These are phyloP conservation scores for Semaprochilodus insignis DNA, from an alignment of 2,797 vertebrate genomes.

Conservation along the genomic window DNA sequence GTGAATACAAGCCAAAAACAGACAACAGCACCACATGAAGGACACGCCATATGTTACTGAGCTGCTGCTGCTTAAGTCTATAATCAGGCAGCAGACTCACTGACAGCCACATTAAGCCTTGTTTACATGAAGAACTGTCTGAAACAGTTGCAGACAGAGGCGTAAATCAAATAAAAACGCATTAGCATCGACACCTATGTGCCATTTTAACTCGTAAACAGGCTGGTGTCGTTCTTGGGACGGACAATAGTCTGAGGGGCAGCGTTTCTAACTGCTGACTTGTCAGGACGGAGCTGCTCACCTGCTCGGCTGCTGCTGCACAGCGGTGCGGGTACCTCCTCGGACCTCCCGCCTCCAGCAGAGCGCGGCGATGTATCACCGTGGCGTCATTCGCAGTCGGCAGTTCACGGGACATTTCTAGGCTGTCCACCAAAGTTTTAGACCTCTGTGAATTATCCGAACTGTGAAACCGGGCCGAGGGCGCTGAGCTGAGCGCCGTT, in stretches of 20 bases:
- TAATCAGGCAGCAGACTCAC: background rate
- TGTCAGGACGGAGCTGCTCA: slow-evolving; percentile 39
- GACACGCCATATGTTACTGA: background rate
- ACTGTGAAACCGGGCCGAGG: slow-evolving; percentile 1
- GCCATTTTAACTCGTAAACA: background rate
- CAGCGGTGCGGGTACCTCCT: slow-evolving; percentile 31
- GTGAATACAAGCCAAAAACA: too few species aligned
- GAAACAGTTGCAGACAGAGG: too few species aligned
- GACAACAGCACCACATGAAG: background rate
- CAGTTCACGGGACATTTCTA: slow-evolving; percentile 66
- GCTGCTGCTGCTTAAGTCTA: background rate
- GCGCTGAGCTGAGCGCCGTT: slow-evolving; percentile 19
- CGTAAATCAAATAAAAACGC: background rate
- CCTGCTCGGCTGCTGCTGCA: slow-evolving; percentile 51
- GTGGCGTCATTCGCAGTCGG: slow-evolving; percentile 43
- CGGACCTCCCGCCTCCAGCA: slow-evolving; percentile 45
- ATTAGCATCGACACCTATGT: background rate
- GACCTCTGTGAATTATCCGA: background rate
- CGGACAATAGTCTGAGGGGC: too few species aligned
- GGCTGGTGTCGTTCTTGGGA: background rate
- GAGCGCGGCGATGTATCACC: slow-evolving; percentile 47
- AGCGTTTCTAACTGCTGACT: too few species aligned
- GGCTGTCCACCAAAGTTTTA: background rate
- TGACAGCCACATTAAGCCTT: background rate
- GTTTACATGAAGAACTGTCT: background rate